Evolutionary conservation across 1,140 invertebrate genomes (phyloP), one percentile per base, ranked within the genome.

Genomic region (Conopomorpha cramerella): DNA sequence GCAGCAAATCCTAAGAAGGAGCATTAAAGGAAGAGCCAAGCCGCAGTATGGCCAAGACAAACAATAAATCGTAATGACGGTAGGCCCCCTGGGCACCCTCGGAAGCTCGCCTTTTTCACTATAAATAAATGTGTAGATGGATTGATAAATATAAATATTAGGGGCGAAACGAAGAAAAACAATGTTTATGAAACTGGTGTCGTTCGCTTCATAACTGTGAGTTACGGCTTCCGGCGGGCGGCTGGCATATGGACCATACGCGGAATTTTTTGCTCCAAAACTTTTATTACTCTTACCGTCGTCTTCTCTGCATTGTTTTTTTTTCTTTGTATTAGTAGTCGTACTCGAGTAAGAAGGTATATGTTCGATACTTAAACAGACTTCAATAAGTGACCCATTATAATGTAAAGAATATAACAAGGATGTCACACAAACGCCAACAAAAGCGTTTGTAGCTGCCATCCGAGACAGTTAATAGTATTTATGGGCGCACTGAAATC

Each of bases 91-190:
- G 61, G 55, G 61, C 54, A 57, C 67, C 62, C 65, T 64, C 51
- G 52, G 57, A 64, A 63, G 58, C 50, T 62, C 58, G 60, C 67
- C 63, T 72, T 72, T 70, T 64, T 45, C 50, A 66, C 64, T 76
- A 71, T 74, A 74, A 70, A 70, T 70, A 76, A 76, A 76, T 71
- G 66, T 64, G 62, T 66, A 76, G 70, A 76, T 76, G 67, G 62
- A 76, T 72, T 76, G 67, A 76, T 76, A 76, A 76, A 76, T 76
- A 76, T 70, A 76, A 76, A 76, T 76, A 76, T 71, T 71, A 60
- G 71, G 71, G 71, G 66, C 64, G 67, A 72, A 72, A 71, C 48
- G 63, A 68, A 76, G 71, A 76, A 76, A 72, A 76, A 76, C 71
- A 72, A 72, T 76, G 71, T 76, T 76, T 76, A 72, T 76, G 67